Evolutionary conservation across 2,888 invertebrate species (phyloP).

Genomic region (Miltochrista miniata): DNA sequence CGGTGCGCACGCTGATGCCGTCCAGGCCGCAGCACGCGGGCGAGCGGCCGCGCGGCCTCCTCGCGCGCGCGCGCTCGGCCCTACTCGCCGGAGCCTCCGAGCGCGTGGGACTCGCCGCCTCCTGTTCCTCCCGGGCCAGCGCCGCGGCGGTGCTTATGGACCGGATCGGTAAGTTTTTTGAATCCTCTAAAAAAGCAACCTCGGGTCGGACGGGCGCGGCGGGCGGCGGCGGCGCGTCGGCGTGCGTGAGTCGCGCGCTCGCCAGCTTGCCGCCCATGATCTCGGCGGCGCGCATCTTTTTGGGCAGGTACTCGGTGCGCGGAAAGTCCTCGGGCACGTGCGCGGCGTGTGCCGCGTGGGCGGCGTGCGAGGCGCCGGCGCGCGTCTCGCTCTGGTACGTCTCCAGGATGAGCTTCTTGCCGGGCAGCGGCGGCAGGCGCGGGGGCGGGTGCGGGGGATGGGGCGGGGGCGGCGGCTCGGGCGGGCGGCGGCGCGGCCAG

Average conservation of each 20-base stretch:
- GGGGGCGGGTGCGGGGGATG: slow-evolving; percentile 68
- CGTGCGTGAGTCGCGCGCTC: slow-evolving; percentile 50
- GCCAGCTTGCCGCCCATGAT: slow-evolving; percentile 74
- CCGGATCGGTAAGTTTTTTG: slow-evolving; percentile 83
- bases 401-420: slow-evolving; percentile 78
- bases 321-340: slow-evolving; percentile 53
- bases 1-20: slow-evolving; percentile 71
- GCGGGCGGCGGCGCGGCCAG: slow-evolving; percentile 70
- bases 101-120: slow-evolving; percentile 80
- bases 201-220: slow-evolving; percentile 57
- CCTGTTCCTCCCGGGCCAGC: slow-evolving; percentile 82
- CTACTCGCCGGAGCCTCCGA: slow-evolving; percentile 79
- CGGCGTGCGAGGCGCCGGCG: slow-evolving; percentile 47
- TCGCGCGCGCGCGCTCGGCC: slow-evolving; percentile 62
- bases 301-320: slow-evolving; percentile 73
- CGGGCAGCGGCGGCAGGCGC: slow-evolving; percentile 69
- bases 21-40: slow-evolving; percentile 79
- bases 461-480: slow-evolving; percentile 62
- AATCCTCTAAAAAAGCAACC: slow-evolving; percentile 81
- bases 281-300: slow-evolving; percentile 81
- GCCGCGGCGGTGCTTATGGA: slow-evolving; percentile 83
- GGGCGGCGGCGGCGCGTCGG: slow-evolving; percentile 43
- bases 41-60: slow-evolving; percentile 49
- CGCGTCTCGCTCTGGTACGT: slow-evolving; percentile 76
- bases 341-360: neutral